Conservation (phyloP, 2,113 vertebrate genomes). For the Poeciliopsis prolifica region DNA sequence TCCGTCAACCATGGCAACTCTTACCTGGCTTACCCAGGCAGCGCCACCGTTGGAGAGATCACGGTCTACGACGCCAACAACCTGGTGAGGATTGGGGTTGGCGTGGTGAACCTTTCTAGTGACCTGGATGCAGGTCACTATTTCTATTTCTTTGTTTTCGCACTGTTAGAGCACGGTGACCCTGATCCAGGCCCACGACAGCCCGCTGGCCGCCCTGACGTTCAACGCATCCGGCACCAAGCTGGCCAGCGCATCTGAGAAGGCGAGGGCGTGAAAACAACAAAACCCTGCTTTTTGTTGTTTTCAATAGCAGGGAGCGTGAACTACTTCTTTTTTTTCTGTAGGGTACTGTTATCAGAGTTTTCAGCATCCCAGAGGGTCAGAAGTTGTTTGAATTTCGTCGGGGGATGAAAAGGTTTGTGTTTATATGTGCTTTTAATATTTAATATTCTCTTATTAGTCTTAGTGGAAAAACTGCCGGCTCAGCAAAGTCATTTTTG, state of each 20-base stretch:
- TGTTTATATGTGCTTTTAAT: not conserved
- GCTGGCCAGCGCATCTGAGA: constrained; percentile 92
- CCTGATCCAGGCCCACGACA: constrained; percentile 89
- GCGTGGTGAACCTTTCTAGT: not conserved
- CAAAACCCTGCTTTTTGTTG: constrained; percentile 1
- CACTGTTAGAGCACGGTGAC: constrained; percentile 85
- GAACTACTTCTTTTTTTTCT: constrained; percentile 2
- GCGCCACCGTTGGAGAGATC: constrained; percentile 89
- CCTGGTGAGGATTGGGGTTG: constrained; percentile 82
- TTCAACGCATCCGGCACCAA: constrained; percentile 89
- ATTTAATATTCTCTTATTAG: no score
- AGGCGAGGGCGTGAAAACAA: constrained; percentile 74
- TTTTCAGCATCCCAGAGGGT: constrained; percentile 92
- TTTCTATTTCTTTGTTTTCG: constrained; percentile 18
- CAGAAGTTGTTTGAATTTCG: constrained; percentile 92
- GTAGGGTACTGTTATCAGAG: constrained; percentile 94
- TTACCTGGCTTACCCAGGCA: constrained; percentile 94
- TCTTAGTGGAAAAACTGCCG: not conserved
- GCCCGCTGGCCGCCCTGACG: constrained; percentile 88
- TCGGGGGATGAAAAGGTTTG: constrained; percentile 94
- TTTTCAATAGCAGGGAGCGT: not conserved
- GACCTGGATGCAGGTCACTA: not conserved
- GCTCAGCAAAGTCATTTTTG: not conserved
- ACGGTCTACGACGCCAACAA: constrained; percentile 91
- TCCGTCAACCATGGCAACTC: constrained; percentile 96